Base-by-base conservation (phyloP, 2,888 invertebrate genomes). In the Onthophagus sagittarius region DNA sequence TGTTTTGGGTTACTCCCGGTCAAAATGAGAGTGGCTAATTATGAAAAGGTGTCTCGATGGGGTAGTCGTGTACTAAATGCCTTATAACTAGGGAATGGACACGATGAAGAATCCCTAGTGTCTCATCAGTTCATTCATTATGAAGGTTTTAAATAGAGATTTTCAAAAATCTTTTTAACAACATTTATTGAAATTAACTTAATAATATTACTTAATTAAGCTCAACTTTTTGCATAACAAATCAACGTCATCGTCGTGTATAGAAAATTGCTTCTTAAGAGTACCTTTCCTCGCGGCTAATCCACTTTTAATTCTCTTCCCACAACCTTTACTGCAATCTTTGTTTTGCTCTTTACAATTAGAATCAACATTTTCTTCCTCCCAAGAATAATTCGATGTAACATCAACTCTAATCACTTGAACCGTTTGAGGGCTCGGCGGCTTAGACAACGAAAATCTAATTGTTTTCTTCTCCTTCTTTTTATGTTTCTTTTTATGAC, bases 371-470 rank as follows among this genome's bases (percentile, higher is more conserved):
- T 72, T 71, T 69, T 77, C 74, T 63, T 80, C 79, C 15, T 82
- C 82, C 33, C 79, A 71, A 3, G 83, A 82, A 73, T 82, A 79
- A 77, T 80, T 85, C 15, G 85, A 84, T 15, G 83, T 83, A 14
- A 85, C 83, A 76, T 85, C 85, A 9, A 85, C 84, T 71, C 85
- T 79, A 69, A 85, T 85, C 7, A 85, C 79, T 78, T 85, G 84
- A 73, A 83, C 81, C 0, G 85, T 85, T 76, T 83, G 81, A 3
- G 85, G 85, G 79, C 84, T 85, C 3, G 82, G 80, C 0, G 84
- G 83, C 73, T 82, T 83, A 4, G 84, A 84, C 73, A 84, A 76
- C 15, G 82, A 81, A 75, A 84, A 82, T 73, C 79, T 80, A 62
- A 84, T 81, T 0, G 79, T 81, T 76, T 83, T 69, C n/a, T 67